phyloP scores from a whole-genome alignment of 2,888 invertebrate species.

The Spicauda simplicius region DNA sequence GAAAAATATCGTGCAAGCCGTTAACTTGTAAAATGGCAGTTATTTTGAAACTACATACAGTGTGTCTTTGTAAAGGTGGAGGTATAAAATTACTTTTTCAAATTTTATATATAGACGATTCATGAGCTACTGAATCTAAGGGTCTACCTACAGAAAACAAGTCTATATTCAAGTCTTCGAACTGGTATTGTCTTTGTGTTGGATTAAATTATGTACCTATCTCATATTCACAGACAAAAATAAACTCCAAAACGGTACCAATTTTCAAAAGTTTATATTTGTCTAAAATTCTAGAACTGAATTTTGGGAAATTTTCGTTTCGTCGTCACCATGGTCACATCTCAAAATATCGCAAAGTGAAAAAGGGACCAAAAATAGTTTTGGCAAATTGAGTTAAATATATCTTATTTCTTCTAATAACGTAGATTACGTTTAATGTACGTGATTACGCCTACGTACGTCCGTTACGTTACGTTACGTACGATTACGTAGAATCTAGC shows the following conservation, averaged over 20 bases:
- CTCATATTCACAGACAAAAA: not conserved
- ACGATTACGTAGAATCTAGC: no score
- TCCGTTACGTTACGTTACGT: no score
- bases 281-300: not conserved
- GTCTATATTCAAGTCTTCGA: conserved; percentile 29
- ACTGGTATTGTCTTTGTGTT: conserved; percentile 27
- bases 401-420: no score
- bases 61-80: not conserved
- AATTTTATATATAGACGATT: not conserved
- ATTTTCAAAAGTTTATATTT: not conserved
- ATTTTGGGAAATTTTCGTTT: no score
- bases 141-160: conserved; percentile 6
- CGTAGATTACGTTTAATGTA: no score
- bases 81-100: conserved; percentile 9
- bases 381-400: no score
- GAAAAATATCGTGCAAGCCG: no score
- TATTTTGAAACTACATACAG: not conserved
- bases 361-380: no score
- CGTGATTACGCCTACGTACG: no score
- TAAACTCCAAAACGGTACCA: not conserved
- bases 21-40: not conserved
- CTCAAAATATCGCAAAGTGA: no score
- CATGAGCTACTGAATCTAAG: conserved; percentile 8
- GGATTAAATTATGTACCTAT: not conserved
- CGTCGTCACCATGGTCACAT: no score